Percentiles rank a stretch among this genome's conserved stretches.
These are phyloP conservation scores for Trisateles emortualis DNA, from an alignment of 2,888 invertebrate species.

Conservation along the genomic window DNA sequence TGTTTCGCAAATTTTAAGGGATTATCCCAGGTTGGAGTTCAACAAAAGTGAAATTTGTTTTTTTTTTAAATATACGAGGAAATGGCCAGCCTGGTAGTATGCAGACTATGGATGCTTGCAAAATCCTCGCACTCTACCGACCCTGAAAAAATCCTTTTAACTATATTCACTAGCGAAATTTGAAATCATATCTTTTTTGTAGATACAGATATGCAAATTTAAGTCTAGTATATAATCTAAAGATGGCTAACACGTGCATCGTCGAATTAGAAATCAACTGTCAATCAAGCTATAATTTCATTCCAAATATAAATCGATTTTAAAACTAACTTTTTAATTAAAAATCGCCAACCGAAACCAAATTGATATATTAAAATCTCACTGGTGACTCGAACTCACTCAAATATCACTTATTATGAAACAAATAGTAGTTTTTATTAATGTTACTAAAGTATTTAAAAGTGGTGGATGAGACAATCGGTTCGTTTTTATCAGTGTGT, in stretches of 20 bases:
- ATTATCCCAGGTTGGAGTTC: too few species aligned
- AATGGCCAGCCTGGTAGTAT: too few species aligned
- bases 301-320: slow-evolving; percentile 8
- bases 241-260: slow-evolving; percentile 11
- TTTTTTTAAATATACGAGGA: too few species aligned
- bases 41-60: too few species aligned
- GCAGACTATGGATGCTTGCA: too few species aligned
- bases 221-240: background rate
- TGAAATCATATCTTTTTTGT: too few species aligned
- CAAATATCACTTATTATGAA: slow-evolving; percentile 1
- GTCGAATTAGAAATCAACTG: slow-evolving; percentile 10
- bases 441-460: slow-evolving; percentile 47
- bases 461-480: slow-evolving; percentile 45
- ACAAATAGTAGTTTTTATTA: slow-evolving; percentile 35
- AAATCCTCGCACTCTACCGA: too few species aligned
- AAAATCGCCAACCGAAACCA: background rate
- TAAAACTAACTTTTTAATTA: slow-evolving; percentile 4
- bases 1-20: too few species aligned
- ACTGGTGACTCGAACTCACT: slow-evolving; percentile 16
- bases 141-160: too few species aligned
- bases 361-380: background rate
- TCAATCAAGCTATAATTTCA: slow-evolving; percentile 14
- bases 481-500: slow-evolving; percentile 48
- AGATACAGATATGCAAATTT: too few species aligned
- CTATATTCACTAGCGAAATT: too few species aligned